Evolutionary conservation across 35 echinoderm and acorn worm species (phyloP).

Genomic region (Heliocidaris tuberculata): DNA sequence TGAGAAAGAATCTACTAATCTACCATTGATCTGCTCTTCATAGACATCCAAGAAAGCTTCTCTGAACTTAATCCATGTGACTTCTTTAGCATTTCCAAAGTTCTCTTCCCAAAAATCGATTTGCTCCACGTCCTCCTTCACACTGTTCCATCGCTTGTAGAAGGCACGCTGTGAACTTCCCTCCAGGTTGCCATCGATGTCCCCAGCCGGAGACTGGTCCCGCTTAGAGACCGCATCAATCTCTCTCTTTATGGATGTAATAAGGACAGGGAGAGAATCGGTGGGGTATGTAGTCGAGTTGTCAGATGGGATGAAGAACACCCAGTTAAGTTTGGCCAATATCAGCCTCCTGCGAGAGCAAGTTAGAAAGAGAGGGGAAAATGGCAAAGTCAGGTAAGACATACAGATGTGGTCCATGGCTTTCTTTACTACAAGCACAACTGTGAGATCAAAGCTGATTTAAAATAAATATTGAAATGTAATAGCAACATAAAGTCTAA

Average conservation of each 20-base stretch:
- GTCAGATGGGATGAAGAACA: constrained; percentile 64
- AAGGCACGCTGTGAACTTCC: not conserved
- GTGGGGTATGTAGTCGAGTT: not conserved
- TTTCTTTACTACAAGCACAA: too few species aligned
- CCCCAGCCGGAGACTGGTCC: not conserved
- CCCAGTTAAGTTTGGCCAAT: constrained; percentile 87
- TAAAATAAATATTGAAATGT: too few species aligned
- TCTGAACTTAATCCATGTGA: constrained; percentile 78
- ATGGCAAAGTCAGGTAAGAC: not conserved
- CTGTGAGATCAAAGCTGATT: too few species aligned
- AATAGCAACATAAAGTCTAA: too few species aligned
- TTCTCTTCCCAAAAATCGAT: constrained; percentile 86
- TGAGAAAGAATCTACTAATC: not conserved
- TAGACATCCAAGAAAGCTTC: constrained; percentile 69
- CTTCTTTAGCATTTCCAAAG: constrained; percentile 58
- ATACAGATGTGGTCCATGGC: not conserved
- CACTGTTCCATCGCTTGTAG: constrained; percentile 47
- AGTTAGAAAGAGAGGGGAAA: not conserved
- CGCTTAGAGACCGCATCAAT: constrained; percentile 10
- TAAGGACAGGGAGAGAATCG: constrained; percentile 16
- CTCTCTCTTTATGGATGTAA: constrained; percentile 34
- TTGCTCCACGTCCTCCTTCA: not conserved
- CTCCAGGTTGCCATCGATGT: not conserved
- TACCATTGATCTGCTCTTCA: constrained; percentile 56
- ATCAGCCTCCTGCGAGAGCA: constrained; percentile 72